phyloP scores from a whole-genome alignment of 2,113 vertebrate species.

The Bos indicus region DNA sequence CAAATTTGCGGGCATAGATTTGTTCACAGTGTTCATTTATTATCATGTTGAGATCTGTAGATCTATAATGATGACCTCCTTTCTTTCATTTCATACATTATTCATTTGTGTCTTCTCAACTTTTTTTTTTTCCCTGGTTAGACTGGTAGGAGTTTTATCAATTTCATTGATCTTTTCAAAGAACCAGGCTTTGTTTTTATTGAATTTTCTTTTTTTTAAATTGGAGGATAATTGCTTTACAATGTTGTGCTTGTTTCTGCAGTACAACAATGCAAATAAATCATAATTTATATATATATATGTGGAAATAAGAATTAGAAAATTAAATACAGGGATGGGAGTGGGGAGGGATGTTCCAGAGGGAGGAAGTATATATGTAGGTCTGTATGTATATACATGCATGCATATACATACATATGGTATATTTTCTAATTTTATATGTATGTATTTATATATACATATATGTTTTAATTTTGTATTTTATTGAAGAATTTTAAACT shows the following conservation, averaged over 20 bases:
- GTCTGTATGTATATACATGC: background rate
- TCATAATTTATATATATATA: background rate
- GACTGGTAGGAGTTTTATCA: background rate
- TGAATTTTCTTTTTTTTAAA: background rate
- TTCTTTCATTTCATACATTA: background rate
- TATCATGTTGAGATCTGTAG: background rate
- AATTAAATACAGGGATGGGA: background rate
- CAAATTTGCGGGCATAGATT: background rate
- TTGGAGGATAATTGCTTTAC: background rate
- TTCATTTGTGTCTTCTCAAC: background rate
- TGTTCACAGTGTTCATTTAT: background rate
- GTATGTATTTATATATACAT: background rate
- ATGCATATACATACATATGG: background rate
- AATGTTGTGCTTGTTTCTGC: background rate
- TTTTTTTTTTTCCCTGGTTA: background rate
- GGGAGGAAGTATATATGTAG: background rate
- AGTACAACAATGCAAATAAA: background rate
- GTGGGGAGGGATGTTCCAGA: background rate
- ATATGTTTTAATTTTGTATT: background rate
- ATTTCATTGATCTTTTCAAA: background rate
- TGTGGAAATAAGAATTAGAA: background rate
- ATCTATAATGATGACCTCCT: fast-evolving
- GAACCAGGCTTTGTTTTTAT: background rate
- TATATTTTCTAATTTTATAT: background rate
- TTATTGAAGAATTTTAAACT: background rate